A percentile compares a stretch with the other conserved stretches of the same genome.
phyloP scores from a whole-genome alignment of 2,888 invertebrate genomes.

The Dendrolimus pini region DNA sequence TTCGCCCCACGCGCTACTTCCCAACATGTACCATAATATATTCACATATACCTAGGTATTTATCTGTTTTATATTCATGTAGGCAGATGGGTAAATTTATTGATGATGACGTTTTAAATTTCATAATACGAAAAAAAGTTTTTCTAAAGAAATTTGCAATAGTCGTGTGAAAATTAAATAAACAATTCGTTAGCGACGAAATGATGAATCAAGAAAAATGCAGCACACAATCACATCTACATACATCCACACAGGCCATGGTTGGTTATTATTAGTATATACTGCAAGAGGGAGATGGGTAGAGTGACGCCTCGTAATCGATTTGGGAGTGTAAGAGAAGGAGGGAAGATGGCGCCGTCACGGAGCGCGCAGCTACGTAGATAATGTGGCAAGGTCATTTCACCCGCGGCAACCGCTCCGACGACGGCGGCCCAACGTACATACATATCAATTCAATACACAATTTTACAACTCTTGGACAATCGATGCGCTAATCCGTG shows the following conservation, averaged over 20 bases:
- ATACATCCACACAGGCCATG: conserved; percentile 22
- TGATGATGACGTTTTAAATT: too few relatives aligned
- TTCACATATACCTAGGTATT: too few relatives aligned
- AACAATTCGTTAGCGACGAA: conserved; percentile 19
- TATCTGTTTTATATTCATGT: too few relatives aligned
- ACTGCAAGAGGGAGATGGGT: conserved; percentile 34
- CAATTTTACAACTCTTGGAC: conserved; percentile 3
- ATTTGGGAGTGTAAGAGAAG: conserved; percentile 46
- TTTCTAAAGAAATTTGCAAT: neutral
- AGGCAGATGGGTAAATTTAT: too few relatives aligned
- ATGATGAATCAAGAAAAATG: conserved; percentile 37
- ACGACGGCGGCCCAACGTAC: conserved; percentile 9
- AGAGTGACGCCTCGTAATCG: conserved; percentile 37
- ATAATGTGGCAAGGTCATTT: conserved; percentile 66
- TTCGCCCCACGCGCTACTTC: too few relatives aligned
- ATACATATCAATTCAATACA: conserved; percentile 4
- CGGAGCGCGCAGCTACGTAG: conserved; percentile 42
- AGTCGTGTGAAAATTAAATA: neutral
- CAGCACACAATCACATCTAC: conserved; percentile 30
- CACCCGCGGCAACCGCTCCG: conserved; percentile 26
- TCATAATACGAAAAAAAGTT: too few relatives aligned
- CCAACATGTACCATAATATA: too few relatives aligned
- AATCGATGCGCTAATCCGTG: conserved; percentile 13
- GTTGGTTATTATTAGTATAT: conserved; percentile 54
- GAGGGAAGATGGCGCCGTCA: conserved; percentile 22